Percentiles rank a stretch among this genome's conserved stretches.
These are phyloP conservation scores for Drosophila emarginata DNA, from an alignment of 2,888 invertebrate genomes.

Conservation along the genomic window DNA sequence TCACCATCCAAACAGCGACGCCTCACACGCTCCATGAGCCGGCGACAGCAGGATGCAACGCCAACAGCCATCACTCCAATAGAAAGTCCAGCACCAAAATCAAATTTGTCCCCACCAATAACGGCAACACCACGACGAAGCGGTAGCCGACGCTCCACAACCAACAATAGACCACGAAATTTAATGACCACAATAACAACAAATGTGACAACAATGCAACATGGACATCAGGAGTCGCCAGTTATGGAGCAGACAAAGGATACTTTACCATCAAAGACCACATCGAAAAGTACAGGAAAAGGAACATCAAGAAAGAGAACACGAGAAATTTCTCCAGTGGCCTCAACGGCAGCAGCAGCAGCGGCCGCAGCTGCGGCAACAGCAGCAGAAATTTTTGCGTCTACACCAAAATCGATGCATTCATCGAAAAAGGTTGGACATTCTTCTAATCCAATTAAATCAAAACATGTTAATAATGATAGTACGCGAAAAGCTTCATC, in stretches of 20 bases:
- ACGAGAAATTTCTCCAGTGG: not conserved
- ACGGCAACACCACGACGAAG: slow-evolving; percentile 1
- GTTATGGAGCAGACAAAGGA: not conserved
- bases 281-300: not conserved
- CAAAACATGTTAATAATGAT: no score
- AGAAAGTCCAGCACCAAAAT: not conserved
- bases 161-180: slow-evolving; percentile 25
- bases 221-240: not conserved
- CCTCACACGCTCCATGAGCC: slow-evolving; percentile 45
- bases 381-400: no score
- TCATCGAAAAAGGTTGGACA: not conserved
- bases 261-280: not conserved
- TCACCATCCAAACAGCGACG: slow-evolving; percentile 38
- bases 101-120: not conserved
- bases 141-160: slow-evolving; percentile 5
- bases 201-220: not conserved
- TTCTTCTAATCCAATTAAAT: no score
- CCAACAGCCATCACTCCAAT: not conserved
- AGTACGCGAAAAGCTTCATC: not conserved
- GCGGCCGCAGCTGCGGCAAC: not conserved
- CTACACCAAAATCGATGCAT: not conserved
- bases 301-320: not conserved
- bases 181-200: not conserved
- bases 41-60: slow-evolving; percentile 20
- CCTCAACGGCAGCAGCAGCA: not conserved